Conservation (phyloP, 2,797 vertebrate genomes). For the Enteromius trimaculatus region DNA sequence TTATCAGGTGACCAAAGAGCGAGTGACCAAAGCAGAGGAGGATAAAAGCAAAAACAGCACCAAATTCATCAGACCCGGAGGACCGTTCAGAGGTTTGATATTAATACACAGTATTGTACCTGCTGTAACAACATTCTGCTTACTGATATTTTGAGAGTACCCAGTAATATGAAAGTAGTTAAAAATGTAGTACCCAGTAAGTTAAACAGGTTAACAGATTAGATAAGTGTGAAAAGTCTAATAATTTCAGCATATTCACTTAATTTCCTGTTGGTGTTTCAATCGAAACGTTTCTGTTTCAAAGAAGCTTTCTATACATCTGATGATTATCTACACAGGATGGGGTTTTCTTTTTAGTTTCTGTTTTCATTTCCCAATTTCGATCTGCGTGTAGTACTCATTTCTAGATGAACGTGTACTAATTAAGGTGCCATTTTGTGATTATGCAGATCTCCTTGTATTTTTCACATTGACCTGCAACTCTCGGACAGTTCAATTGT, state of each 20-base stretch:
- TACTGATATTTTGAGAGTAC: not conserved
- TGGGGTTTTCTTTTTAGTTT: slow-evolving; percentile 30
- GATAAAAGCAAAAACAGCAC: slow-evolving; percentile 87
- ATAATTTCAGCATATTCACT: not conserved
- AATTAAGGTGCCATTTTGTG: not conserved
- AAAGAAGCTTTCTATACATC: not conserved
- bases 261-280: not conserved
- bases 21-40: slow-evolving; percentile 88
- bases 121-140: not conserved
- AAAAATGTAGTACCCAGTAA: not conserved
- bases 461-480: slow-evolving; percentile 5
- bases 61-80: slow-evolving; percentile 91
- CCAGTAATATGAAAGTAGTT: not conserved
- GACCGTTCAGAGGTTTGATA: slow-evolving; percentile 86
- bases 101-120: not conserved
- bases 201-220: not conserved
- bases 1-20: slow-evolving; percentile 87
- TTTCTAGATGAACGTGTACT: not conserved
- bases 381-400: not conserved
- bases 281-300: not conserved
- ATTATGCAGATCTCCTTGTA: not conserved
- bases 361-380: not conserved
- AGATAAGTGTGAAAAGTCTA: not conserved
- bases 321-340: slow-evolving; percentile 19
- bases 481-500: not conserved